A percentile compares a stretch with the other conserved stretches of the same genome.
phyloP scores from a whole-genome alignment of 2,888 invertebrate species.

The Adelphocoris suturalis region DNA sequence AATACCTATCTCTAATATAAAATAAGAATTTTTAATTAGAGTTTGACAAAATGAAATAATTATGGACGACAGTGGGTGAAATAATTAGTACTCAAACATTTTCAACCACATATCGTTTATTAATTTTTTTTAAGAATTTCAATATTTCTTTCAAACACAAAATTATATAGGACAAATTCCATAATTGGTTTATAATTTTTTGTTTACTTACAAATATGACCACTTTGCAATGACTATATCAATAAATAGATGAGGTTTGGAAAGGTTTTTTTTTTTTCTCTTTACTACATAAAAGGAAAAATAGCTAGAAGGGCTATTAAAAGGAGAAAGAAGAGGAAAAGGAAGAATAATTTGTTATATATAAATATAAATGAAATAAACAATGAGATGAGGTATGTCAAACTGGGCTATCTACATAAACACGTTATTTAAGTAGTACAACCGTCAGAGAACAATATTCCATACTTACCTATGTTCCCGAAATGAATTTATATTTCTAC shows the following conservation, averaged over 20 bases:
- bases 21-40: too few relatives aligned
- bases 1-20: too few relatives aligned
- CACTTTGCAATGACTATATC: slow-evolving; percentile 76
- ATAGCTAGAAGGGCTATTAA: slow-evolving; percentile 67
- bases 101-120: slow-evolving; percentile 75
- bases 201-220: slow-evolving; percentile 76
- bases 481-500: neutral
- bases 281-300: slow-evolving; percentile 59
- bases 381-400: slow-evolving; percentile 72
- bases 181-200: slow-evolving; percentile 73
- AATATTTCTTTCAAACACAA: slow-evolving; percentile 76
- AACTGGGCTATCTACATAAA: slow-evolving; percentile 73
- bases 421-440: slow-evolving; percentile 68
- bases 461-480: slow-evolving; percentile 48
- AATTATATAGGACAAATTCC: slow-evolving; percentile 76
- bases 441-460: slow-evolving; percentile 53
- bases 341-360: slow-evolving; percentile 67
- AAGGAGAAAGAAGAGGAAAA: slow-evolving; percentile 69
- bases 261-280: slow-evolving; percentile 61
- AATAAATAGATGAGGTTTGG: slow-evolving; percentile 74
- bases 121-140: slow-evolving; percentile 75
- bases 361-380: slow-evolving; percentile 72
- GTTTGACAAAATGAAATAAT: neutral
- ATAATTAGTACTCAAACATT: slow-evolving; percentile 16
- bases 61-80: neutral